A percentile compares a stretch with the other conserved stretches of the same genome.
These are phyloP conservation scores for Oreotrochilus melanogaster DNA, from an alignment of 2,113 vertebrate genomes.

Conservation along the genomic window DNA sequence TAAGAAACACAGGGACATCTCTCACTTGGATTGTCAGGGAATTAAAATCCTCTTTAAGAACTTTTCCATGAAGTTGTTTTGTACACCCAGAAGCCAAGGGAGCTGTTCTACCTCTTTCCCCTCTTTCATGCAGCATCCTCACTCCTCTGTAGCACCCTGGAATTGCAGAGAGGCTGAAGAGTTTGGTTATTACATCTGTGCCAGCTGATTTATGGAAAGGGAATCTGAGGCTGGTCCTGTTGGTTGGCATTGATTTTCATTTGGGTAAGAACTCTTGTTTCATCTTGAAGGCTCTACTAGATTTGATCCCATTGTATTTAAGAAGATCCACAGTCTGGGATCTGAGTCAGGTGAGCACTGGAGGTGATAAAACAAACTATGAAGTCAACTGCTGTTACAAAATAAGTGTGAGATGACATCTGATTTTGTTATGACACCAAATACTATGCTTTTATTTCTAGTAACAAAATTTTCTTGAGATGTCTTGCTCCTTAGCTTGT, in stretches of 20 bases:
- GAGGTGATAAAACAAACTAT: not conserved
- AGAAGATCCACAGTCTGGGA: not conserved
- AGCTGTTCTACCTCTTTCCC: not conserved
- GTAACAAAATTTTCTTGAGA: not conserved
- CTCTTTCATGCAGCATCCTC: not conserved
- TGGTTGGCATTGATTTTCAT: not conserved
- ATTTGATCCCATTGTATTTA: rapidly evolving
- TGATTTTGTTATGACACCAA: not conserved
- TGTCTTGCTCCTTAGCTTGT: not conserved
- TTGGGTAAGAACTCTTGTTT: not conserved
- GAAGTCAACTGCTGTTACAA: not conserved
- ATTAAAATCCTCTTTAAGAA: constrained; percentile 27
- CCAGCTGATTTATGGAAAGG: not conserved
- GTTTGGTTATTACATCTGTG: not conserved
- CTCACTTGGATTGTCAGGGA: not conserved
- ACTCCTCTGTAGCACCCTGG: not conserved
- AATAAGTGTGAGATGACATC: rapidly evolving
- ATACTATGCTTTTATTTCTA: not conserved
- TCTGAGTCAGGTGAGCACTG: rapidly evolving
- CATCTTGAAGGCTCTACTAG: not conserved
- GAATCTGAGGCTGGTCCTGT: not conserved
- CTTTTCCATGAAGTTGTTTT: constrained; percentile 28
- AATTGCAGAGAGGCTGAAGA: not conserved
- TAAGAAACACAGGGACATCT: constrained; percentile 70
- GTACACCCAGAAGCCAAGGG: not conserved